phyloP scores from a whole-genome alignment of 2,113 vertebrate species.

The Thinocorus orbignyianus region DNA sequence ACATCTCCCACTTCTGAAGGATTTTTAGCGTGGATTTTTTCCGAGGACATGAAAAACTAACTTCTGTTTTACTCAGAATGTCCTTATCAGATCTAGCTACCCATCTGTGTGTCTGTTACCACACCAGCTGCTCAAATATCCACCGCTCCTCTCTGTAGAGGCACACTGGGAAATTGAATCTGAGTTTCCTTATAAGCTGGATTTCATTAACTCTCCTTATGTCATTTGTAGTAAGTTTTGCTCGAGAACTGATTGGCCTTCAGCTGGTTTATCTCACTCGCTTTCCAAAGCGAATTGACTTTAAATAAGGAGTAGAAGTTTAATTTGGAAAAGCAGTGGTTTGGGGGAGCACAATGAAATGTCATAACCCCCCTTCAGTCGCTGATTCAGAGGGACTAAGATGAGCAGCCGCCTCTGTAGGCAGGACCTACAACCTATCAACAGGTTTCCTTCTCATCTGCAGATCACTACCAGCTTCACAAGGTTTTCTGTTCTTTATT shows the following conservation, averaged over 20 bases:
- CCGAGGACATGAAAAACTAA: constrained; percentile 2
- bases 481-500: background rate
- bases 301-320: background rate
- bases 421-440: background rate
- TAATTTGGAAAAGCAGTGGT: background rate
- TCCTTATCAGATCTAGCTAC: background rate
- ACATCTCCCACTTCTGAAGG: background rate
- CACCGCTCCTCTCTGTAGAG: background rate
- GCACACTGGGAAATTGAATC: background rate
- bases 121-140: background rate
- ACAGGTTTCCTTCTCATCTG: background rate
- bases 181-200: background rate
- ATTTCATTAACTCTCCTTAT: background rate
- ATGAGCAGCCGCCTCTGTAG: background rate
- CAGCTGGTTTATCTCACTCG: background rate
- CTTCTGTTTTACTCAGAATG: background rate
- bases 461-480: background rate
- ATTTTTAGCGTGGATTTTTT: background rate
- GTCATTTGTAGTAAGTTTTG: background rate
- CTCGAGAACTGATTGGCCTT: background rate
- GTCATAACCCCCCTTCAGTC: background rate
- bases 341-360: background rate
- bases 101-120: background rate
- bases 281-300: background rate
- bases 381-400: background rate